phyloP scores from a whole-genome alignment of 2,797 vertebrate genomes.

The Loris lydekkerianus region DNA sequence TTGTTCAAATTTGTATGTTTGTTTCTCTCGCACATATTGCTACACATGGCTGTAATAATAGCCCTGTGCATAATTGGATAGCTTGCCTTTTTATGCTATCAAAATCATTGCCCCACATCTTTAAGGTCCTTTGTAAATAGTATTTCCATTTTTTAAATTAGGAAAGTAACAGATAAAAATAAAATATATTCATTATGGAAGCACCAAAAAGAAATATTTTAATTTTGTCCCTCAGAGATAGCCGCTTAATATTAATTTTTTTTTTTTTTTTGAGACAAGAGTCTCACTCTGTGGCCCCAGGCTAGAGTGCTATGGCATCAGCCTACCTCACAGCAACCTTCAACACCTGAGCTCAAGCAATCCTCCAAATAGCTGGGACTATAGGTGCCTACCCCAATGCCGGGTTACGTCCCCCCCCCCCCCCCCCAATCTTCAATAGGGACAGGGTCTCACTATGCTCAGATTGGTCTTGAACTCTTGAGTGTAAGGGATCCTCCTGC shows the following conservation, averaged over 20 bases:
- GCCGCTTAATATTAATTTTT: background rate
- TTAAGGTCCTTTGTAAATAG: background rate
- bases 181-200: constrained; percentile 4
- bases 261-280: background rate
- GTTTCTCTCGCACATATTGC: background rate
- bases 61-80: background rate
- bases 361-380: no score
- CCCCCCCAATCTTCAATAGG: no score
- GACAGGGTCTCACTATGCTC: no score
- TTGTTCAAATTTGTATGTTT: background rate
- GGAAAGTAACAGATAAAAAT: constrained; percentile 46
- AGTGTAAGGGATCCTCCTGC: no score
- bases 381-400: no score
- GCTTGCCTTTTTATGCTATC: background rate
- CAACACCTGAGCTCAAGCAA: no score
- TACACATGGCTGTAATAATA: background rate
- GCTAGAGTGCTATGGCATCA: no score
- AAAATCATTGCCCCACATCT: background rate
- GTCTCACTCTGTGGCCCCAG: no score
- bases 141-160: background rate
- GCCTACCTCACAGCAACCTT: no score
- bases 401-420: no score
- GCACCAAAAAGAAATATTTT: background rate
- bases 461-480: no score
- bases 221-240: constrained; percentile 1